Evolutionary conservation across 2,888 invertebrate genomes (phyloP), one percentile per base, ranked within the genome.

Genomic region (Chelonus formosanus): DNA sequence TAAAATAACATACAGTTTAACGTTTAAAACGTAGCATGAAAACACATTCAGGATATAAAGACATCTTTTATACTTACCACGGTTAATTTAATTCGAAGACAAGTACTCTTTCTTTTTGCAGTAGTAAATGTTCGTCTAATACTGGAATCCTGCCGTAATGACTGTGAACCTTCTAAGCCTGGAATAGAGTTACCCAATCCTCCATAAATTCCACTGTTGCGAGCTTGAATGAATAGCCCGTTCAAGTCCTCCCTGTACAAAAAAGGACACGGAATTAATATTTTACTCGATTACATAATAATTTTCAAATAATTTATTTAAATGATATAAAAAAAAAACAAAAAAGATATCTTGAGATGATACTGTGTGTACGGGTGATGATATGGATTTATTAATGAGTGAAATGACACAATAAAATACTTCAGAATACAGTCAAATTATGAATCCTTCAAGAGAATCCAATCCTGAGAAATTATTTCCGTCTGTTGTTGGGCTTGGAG

Each of bases 61-160:
- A n/a, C n/a, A n/a, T n/a, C n/a, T n/a, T n/a, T 40, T 40, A 40
- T 40, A 86, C 88, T 85, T 80, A 89, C 89, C 76, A 88, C 87
- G 72, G 88, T 88, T 75, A 89, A 89, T 84, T 90, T 89, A 73
- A 93, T 90, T 85, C 95, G 94, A 6, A 95, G 85, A 78, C 96
- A 94, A 36, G 95, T 89, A 3, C 96, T 96, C 77, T 95, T 94
- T 60, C 88, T 85, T 76, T 89, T 90, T 63, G 89, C 92, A 0
- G 94, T 91, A 7, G 94, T 93, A 75, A 95, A 95, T 0, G 95
- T 95, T 67, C 97, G 86, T 56, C 97, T 88, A 78, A 97, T 95
- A 76, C 96, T 96, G 57, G 96, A 96, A 7, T 94, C 95, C 69
- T 97, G 87, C 8, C 96, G 86, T 65, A 96, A 82, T 0, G 90